Base-by-base conservation (phyloP, 2,888 invertebrate species). In the Coenonympha glycerion region DNA sequence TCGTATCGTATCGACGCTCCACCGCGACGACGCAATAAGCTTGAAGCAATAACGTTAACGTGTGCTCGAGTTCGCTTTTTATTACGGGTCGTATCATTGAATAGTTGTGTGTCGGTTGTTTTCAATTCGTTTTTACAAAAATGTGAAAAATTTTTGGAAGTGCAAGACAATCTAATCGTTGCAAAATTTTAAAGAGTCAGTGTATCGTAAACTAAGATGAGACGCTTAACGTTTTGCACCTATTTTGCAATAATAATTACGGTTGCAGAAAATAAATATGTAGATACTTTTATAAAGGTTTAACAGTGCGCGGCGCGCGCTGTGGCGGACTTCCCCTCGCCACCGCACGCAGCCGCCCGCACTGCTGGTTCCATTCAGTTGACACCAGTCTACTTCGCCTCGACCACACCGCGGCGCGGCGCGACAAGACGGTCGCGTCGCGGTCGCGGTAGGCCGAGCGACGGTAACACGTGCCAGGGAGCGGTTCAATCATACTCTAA, bases 211-310 rank as follows among this genome's bases (percentile, higher is more conserved):
- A 76, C 68, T 79, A 78, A 63, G 78, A 77, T 69, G 79, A 81
- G 77, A 79, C 72, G 83, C 86, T 86, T 86, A 80, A 81, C 69
- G 76, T 83, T 85, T 80, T 83, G 86, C 86, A 86, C 86, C 79
- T 81, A 77, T 84, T 85, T 82, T 82, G 84, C 84, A 85, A 84
- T 82, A 84, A 81, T 74, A 79, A 79, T 75, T 78, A 79, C 73
- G 71, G 65, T 77, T 73, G 80, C 73, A 73, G 67, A 76, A 76
- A 75, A 71, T 66, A 66, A 73, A 76, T 76, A 78, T 72, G 71
- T 82, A 81, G 76, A 76, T 79, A 75, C 67, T 77, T 79, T 77
- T 73, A 61, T 72, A 68, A 65, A 59, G 53, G 60, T 53, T 46
- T 55, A 46, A 49, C 37, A 44, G 47, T 41, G 68, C 57, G 73